Evolutionary conservation across 2,888 invertebrate species (phyloP), one percentile per base, ranked within the genome.

Genomic region (Campoplex nolae): DNA sequence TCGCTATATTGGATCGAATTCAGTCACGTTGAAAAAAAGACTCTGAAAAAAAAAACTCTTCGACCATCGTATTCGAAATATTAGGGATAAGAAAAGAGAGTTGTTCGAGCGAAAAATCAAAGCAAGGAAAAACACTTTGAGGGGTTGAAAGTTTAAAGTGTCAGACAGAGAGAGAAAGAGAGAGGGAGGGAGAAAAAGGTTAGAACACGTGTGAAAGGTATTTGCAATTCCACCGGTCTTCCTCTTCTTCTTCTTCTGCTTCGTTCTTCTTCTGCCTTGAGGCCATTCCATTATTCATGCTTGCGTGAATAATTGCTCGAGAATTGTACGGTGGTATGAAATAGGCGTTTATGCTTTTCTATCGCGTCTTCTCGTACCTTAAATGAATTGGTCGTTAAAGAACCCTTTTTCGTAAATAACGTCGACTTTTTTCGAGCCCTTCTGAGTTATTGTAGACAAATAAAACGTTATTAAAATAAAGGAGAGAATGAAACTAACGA

Each of bases 201-300:
- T 74, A 42, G n/a, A 65, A n/a, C 58, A n/a, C 32, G 56, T 48
- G 71, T 35, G 48, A 71, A 38, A 38, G 42, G 65, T 84, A 75
- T 80, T 65, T 71, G 80, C 84, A 71, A 76, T 84, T 80, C 71
- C 84, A 62, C 71, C 76, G 65, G 71, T 74, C 54, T 35, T 58
- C 71, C 51, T 68, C 62, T 48, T 32, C 42, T 9, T 42, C 9
- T 7, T 42, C 42, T 38, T 38, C 6, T 38, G 4, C 38, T 38
- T 38, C 38, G 23, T 38, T 38, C 38, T 38, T 38, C 38, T 38
- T 38, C 38, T 38, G 6, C 11, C 65, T 62, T 42, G 48, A 56
- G 77, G 73, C 73, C 58, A 74, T 78, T 78, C 70, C 77, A 85
- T 85, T 78, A 85, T 78, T 85, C 85, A 85, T 73, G 73, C 82